These are phyloP conservation scores for Nanger granti DNA, from an alignment of 2,113 vertebrate species.

Conservation along the genomic window DNA sequence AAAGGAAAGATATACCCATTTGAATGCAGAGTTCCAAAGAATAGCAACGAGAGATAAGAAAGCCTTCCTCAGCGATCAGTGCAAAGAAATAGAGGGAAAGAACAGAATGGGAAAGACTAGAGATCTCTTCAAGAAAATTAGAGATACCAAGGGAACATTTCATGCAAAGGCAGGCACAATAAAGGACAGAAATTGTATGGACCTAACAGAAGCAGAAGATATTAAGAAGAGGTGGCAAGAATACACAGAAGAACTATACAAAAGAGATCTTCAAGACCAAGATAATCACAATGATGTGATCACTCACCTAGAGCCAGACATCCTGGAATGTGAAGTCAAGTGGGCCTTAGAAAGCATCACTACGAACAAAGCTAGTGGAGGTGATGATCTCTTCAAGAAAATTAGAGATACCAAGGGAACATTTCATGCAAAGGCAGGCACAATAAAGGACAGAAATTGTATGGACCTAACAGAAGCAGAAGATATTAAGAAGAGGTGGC, in stretches of 20 bases:
- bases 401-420: too few species aligned
- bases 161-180: neutral
- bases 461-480: neutral
- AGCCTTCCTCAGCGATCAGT: neutral
- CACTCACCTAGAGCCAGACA: too few species aligned
- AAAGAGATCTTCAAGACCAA: too few species aligned
- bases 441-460: too few species aligned
- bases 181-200: neutral
- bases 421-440: too few species aligned
- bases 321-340: too few species aligned
- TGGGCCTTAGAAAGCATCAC: too few species aligned
- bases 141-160: neutral
- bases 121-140: neutral
- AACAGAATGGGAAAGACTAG: neutral
- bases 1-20: neutral
- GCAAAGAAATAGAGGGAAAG: neutral
- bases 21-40: neutral
- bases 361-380: too few species aligned
- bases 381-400: neutral
- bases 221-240: too few species aligned
- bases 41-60: neutral
- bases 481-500: neutral
- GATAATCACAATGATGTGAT: too few species aligned
- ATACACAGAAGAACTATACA: too few species aligned
- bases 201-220: neutral